Percentiles rank a stretch among this genome's conserved stretches.
phyloP scores from a whole-genome alignment of 1,140 invertebrate genomes.

The Sitobion miscanthi region DNA sequence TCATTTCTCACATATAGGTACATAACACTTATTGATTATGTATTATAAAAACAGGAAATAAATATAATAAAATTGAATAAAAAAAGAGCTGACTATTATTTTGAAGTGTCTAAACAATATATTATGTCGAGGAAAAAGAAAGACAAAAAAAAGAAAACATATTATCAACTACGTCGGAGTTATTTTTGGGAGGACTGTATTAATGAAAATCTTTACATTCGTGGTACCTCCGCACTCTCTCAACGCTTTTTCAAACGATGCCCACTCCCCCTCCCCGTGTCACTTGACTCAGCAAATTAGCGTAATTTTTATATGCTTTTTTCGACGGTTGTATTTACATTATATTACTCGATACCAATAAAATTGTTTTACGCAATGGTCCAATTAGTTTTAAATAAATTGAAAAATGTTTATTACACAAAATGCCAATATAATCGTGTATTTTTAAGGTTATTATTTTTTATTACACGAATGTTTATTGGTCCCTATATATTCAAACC shows the following conservation, averaged over 20 bases:
- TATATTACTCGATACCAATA: not conserved
- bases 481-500: not conserved
- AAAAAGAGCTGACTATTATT: not conserved
- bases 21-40: too few relatives aligned
- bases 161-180: too few relatives aligned
- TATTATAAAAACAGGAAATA: not conserved
- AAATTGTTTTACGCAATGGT: not conserved
- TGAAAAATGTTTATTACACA: not conserved
- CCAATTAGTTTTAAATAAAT: not conserved
- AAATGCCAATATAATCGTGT: not conserved
- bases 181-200: not conserved
- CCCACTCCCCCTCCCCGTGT: not conserved
- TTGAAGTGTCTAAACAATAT: too few relatives aligned
- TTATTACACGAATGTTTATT: not conserved
- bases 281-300: not conserved
- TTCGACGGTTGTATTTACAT: not conserved
- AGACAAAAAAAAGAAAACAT: too few relatives aligned
- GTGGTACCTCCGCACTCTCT: too few relatives aligned
- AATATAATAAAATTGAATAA: not conserved
- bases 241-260: not conserved
- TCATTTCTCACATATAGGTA: too few relatives aligned
- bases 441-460: slow-evolving; percentile 4
- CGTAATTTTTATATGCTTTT: not conserved
- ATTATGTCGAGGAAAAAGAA: too few relatives aligned
- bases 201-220: not conserved